A percentile compares a stretch with the other conserved stretches of the same genome.
phyloP scores from a whole-genome alignment of 2,113 vertebrate species.

The Saccopteryx leptura region DNA sequence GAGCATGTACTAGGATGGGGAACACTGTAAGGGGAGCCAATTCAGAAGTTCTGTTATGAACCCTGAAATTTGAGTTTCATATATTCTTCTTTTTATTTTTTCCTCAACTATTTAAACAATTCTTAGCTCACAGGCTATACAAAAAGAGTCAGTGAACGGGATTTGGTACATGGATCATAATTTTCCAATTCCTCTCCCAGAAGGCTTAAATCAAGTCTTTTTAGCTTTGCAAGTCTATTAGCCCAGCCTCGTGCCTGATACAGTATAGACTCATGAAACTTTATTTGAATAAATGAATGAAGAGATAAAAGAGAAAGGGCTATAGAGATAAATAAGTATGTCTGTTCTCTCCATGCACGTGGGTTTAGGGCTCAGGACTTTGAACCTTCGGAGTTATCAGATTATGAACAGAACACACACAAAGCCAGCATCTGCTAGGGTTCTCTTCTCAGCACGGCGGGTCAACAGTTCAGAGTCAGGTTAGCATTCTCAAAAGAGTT shows the following conservation, averaged over 20 bases:
- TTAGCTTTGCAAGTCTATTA: not conserved
- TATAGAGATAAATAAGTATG: not conserved
- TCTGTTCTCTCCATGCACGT: not conserved
- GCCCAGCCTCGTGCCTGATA: not conserved
- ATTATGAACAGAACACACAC: not conserved
- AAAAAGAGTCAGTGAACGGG: not conserved
- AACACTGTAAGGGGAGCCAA: not conserved
- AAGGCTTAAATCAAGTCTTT: not conserved
- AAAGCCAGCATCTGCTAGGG: not conserved
- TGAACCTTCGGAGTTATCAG: not conserved
- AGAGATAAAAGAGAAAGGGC: not conserved
- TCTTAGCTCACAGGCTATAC: not conserved
- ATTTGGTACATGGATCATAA: not conserved
- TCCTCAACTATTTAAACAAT: not conserved
- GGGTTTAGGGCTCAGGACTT: not conserved
- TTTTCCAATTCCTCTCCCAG: not conserved
- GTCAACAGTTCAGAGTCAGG: not conserved
- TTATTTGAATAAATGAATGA: not conserved
- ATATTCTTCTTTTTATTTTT: slow-evolving; percentile 11
- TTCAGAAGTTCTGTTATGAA: not conserved
- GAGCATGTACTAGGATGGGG: not conserved
- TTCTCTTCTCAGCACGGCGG: not conserved
- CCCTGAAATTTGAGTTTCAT: not conserved
- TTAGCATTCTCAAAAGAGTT: not conserved
- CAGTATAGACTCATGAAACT: not conserved